A percentile compares a stretch with the other conserved stretches of the same genome.
phyloP scores from a whole-genome alignment of 2,888 invertebrate genomes.

The Philhelius pedissequus region DNA sequence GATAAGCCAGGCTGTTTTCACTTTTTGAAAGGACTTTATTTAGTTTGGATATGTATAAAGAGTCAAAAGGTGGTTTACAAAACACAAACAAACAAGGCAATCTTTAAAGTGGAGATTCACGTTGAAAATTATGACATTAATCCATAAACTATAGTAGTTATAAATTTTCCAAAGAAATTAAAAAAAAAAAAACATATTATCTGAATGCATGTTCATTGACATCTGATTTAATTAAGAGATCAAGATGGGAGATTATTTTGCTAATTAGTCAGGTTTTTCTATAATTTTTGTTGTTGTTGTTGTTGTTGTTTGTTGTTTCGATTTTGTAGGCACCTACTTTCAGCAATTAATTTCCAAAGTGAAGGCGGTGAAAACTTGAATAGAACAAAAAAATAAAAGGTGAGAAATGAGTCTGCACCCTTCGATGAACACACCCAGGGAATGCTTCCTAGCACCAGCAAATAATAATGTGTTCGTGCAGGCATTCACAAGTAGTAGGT shows the following conservation, averaged over 20 bases:
- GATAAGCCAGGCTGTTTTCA: conserved; percentile 17
- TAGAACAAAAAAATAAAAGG: neutral
- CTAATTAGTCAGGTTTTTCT: conserved; percentile 32
- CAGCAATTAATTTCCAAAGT: neutral
- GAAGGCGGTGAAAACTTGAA: neutral
- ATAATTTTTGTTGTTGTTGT: neutral
- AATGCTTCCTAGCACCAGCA: neutral
- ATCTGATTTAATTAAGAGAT: conserved; percentile 40
- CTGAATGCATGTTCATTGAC: neutral
- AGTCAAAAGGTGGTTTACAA: neutral
- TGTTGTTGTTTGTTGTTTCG: neutral
- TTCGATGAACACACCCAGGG: conserved; percentile 8
- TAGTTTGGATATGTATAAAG: neutral
- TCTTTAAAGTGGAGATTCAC: neutral
- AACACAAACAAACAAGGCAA: neutral
- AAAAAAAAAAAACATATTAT: neutral
- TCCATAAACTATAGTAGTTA: neutral
- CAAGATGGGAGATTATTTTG: neutral
- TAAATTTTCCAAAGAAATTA: neutral
- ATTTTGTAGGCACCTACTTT: neutral
- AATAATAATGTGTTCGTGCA: conserved; percentile 13
- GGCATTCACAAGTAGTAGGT: neutral
- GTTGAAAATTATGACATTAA: conserved; percentile 11
- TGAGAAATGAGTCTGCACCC: neutral
- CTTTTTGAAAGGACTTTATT: neutral